Evolutionary conservation across 1,140 invertebrate genomes (phyloP).

Genomic region (Mycetomoellerius zeteki): DNA sequence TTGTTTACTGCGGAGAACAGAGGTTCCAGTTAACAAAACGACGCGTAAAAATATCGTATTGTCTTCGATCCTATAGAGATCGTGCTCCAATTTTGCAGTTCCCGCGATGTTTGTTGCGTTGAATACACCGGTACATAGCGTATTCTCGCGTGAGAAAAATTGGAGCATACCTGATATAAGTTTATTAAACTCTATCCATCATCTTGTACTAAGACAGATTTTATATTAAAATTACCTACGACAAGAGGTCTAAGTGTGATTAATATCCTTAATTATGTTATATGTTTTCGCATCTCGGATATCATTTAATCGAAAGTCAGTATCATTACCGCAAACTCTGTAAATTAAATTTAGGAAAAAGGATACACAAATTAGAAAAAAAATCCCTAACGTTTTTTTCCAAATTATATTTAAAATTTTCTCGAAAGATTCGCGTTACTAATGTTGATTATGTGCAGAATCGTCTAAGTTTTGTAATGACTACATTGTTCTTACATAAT

Average conservation of each 20-base stretch:
- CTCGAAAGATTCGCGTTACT: background rate
- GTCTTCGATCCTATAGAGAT: constrained; percentile 55
- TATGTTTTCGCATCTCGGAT: constrained; percentile 5
- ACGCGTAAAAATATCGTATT: constrained; percentile 51
- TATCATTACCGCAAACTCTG: background rate
- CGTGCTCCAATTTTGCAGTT: constrained; percentile 39
- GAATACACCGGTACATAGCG: background rate
- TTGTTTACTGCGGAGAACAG: constrained; percentile 54
- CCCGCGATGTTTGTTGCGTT: constrained; percentile 24
- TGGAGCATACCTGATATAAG: constrained; percentile 45
- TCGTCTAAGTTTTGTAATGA: background rate
- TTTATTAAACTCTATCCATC: constrained; percentile 57
- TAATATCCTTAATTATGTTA: constrained; percentile 30
- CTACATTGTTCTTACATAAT: background rate
- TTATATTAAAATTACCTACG: constrained; percentile 49
- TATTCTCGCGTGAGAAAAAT: constrained; percentile 43
- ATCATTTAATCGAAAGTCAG: constrained; percentile 39
- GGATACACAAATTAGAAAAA: background rate
- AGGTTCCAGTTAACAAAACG: constrained; percentile 40
- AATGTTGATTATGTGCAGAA: background rate
- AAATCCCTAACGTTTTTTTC: background rate
- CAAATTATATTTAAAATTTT: background rate
- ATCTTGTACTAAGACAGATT: constrained; percentile 53
- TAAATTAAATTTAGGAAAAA: background rate
- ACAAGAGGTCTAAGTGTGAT: constrained; percentile 35